phyloP scores from a whole-genome alignment of 2,888 invertebrate species.

The Melipona beecheii region DNA sequence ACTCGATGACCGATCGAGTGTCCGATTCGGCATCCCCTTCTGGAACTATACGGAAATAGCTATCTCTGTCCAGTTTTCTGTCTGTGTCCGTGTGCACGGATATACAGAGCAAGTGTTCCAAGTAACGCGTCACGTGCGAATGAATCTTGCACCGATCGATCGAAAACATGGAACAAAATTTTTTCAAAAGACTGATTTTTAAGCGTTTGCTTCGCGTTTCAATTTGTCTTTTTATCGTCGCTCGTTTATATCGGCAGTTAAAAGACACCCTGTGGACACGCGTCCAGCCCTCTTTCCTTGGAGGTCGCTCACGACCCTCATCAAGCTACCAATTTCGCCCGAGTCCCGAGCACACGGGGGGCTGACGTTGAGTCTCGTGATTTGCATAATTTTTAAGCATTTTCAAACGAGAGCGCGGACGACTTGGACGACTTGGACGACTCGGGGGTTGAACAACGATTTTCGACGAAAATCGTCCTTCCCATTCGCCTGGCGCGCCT shows the following conservation, averaged over 20 bases:
- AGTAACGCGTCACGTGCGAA: no score
- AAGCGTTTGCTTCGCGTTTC: neutral
- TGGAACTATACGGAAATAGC: constrained; percentile 56
- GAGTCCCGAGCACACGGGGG: neutral
- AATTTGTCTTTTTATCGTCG: neutral
- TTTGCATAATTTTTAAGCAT: constrained; percentile 63
- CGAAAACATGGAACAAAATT: neutral
- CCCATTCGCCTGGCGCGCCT: constrained; percentile 32
- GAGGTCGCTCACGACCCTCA: constrained; percentile 15
- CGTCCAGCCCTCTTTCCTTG: constrained; percentile 1
- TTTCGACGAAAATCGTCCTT: neutral
- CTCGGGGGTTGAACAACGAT: constrained; percentile 21
- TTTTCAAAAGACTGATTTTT: neutral
- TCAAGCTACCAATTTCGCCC: constrained; percentile 43
- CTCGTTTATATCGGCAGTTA: neutral
- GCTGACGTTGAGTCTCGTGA: constrained; percentile 34
- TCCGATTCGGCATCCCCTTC: constrained; percentile 30
- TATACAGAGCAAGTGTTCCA: no score
- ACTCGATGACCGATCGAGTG: constrained; percentile 73
- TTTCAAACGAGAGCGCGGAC: constrained; percentile 7
- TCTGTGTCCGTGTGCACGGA: neutral
- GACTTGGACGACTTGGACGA: constrained; percentile 27
- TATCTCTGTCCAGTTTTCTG: constrained; percentile 12
- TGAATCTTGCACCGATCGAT: no score
- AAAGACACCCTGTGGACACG: neutral